These are phyloP conservation scores for Ancistrus triradiatus DNA, from an alignment of 2,113 vertebrate species.

Conservation along the genomic window DNA sequence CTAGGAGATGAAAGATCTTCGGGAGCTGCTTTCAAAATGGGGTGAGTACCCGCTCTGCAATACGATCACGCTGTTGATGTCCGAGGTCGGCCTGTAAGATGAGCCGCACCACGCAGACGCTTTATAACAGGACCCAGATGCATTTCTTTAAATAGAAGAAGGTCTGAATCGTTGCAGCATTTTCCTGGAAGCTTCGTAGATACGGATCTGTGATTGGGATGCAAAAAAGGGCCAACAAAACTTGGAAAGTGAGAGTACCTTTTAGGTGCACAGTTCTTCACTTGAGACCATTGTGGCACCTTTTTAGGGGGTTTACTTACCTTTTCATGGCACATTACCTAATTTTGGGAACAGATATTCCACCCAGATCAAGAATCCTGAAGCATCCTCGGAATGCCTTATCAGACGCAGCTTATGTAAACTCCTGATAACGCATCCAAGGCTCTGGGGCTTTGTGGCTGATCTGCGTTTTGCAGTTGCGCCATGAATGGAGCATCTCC, in stretches of 20 bases:
- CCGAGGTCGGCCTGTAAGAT: constrained; percentile 27
- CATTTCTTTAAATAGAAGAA: constrained; percentile 27
- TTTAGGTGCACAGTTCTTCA: too few relatives aligned
- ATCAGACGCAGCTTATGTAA: too few relatives aligned
- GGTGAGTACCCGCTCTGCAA: constrained; percentile 55
- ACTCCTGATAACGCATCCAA: constrained; percentile 12
- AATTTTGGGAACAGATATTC: too few relatives aligned
- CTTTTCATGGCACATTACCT: too few relatives aligned
- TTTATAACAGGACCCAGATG: constrained; percentile 36
- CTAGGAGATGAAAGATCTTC: constrained; percentile 38
- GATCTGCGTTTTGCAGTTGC: not conserved
- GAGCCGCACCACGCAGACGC: not conserved
- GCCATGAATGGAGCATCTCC: constrained; percentile 19
- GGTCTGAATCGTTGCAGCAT: too few relatives aligned
- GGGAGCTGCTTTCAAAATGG: constrained; percentile 46
- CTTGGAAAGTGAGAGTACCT: too few relatives aligned
- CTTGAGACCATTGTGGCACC: too few relatives aligned
- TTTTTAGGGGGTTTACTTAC: too few relatives aligned
- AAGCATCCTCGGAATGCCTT: too few relatives aligned
- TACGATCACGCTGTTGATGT: constrained; percentile 41
- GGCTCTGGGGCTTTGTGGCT: not conserved
- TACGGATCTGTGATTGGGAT: too few relatives aligned
- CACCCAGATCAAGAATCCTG: too few relatives aligned
- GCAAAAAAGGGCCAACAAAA: too few relatives aligned
- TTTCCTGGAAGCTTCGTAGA: constrained; percentile 11